Evolutionary conservation across 2,797 vertebrate genomes (phyloP).

Genomic region (Pangasius krempfi): DNA sequence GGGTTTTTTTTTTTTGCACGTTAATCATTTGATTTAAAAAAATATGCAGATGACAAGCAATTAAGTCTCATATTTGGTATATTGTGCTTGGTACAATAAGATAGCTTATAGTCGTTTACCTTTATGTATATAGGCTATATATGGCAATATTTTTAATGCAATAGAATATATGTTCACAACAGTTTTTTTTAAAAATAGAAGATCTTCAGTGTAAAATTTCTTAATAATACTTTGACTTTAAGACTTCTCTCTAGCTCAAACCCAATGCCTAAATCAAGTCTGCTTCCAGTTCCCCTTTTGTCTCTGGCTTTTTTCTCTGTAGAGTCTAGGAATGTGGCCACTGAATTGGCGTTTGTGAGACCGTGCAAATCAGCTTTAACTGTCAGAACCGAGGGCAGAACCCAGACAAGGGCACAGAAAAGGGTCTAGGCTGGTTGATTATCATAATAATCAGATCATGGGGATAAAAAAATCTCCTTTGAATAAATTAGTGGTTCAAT

Average conservation of each 20-base stretch:
- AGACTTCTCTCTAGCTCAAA: conserved; percentile 67
- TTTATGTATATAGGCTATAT: background rate
- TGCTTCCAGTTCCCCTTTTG: conserved; percentile 70
- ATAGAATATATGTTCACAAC: background rate
- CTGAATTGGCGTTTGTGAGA: conserved; percentile 69
- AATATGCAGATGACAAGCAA: background rate
- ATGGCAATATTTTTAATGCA: background rate
- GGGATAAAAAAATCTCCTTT: conserved; percentile 84
- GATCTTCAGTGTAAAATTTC: conserved; percentile 45
- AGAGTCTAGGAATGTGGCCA: conserved; percentile 80
- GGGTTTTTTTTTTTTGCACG: background rate
- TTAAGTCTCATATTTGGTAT: background rate
- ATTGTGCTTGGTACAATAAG: background rate
- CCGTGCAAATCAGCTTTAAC: conserved; percentile 85
- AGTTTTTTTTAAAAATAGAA: background rate
- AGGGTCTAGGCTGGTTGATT: conserved; percentile 78
- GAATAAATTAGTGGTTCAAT: conserved; percentile 83
- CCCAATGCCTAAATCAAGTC: conserved; percentile 71
- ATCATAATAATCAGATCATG: conserved; percentile 83
- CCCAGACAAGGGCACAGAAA: conserved; percentile 78
- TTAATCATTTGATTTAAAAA: no score
- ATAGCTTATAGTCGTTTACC: background rate
- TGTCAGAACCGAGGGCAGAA: conserved; percentile 76
- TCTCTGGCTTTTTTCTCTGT: conserved; percentile 68
- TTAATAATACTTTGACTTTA: conserved; percentile 73